These are phyloP conservation scores for Drosophila sturtevanti DNA, from an alignment of 1,140 invertebrate genomes.

Conservation along the genomic window DNA sequence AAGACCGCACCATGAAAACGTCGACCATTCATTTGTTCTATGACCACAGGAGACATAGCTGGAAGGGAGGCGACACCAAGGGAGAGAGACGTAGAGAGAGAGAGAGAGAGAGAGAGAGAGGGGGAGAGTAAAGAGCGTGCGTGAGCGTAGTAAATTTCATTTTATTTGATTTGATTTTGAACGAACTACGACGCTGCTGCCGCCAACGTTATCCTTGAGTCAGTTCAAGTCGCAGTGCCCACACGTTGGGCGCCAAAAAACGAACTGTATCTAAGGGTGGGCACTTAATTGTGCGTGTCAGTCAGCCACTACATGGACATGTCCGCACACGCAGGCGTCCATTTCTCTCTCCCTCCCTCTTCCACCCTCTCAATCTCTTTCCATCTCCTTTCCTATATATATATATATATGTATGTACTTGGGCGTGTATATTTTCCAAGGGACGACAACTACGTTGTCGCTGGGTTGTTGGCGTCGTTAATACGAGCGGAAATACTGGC, in stretches of 20 bases:
- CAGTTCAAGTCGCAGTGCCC: slow-evolving; percentile 3
- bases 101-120: background rate
- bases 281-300: slow-evolving; percentile 78
- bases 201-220: slow-evolving; percentile 50
- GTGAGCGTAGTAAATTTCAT: slow-evolving; percentile 67
- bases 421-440: slow-evolving; percentile 52
- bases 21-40: background rate
- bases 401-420: slow-evolving; percentile 14
- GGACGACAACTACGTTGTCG: background rate
- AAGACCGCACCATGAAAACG: slow-evolving; percentile 12
- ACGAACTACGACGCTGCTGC: slow-evolving; percentile 5
- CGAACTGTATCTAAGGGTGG: slow-evolving; percentile 11
- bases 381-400: background rate
- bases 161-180: slow-evolving; percentile 74
- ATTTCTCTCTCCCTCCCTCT: background rate
- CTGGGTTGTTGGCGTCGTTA: slow-evolving; percentile 41
- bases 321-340: slow-evolving; percentile 39
- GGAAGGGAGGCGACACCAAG: background rate
- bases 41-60: background rate
- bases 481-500: slow-evolving; percentile 77
- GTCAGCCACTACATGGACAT: slow-evolving; percentile 61
- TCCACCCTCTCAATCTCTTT: background rate
- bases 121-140: slow-evolving; percentile 42
- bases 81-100: background rate
- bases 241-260: slow-evolving; percentile 13